Conservation (phyloP, 2,113 vertebrate genomes). For the Erythrolamprus reginae region DNA sequence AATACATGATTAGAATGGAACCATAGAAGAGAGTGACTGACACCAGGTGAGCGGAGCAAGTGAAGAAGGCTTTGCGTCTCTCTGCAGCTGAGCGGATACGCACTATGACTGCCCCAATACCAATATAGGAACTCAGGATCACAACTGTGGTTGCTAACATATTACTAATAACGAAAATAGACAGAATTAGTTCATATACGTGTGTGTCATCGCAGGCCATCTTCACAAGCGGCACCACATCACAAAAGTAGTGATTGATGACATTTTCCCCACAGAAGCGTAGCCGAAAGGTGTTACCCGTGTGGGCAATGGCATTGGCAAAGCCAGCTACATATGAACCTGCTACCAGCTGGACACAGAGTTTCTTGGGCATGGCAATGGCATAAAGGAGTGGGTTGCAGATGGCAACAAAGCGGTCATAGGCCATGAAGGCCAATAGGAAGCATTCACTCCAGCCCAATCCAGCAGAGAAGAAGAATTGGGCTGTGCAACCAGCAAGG, state of each 20-base stretch:
- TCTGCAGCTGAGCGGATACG: conserved; percentile 18
- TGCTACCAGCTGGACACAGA: conserved; percentile 33
- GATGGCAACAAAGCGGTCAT: conserved; percentile 42
- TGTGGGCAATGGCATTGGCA: conserved; percentile 43
- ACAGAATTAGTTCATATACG: conserved; percentile 45
- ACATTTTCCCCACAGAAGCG: conserved; percentile 45
- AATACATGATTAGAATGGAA: conserved; percentile 47
- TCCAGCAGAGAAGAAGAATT: conserved; percentile 49
- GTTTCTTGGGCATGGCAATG: conserved; percentile 29
- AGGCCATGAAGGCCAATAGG: conserved; percentile 45
- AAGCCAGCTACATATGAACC: conserved; percentile 43
- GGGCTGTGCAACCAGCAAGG: conserved; percentile 35
- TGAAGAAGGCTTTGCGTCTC: conserved; percentile 50
- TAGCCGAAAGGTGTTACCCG: conserved; percentile 49
- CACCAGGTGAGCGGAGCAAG: conserved; percentile 36
- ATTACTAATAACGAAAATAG: conserved; percentile 36
- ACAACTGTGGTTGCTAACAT: conserved; percentile 20
- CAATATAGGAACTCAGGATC: conserved; percentile 51
- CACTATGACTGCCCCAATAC: conserved; percentile 34
- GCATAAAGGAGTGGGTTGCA: conserved; percentile 49
- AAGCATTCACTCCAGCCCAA: conserved; percentile 46
- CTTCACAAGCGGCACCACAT: conserved; percentile 49
- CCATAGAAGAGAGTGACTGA: conserved; percentile 41
- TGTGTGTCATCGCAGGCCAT: conserved; percentile 44
- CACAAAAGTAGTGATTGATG: conserved; percentile 57